phyloP scores from a whole-genome alignment of 1,140 invertebrate genomes.

The Papilio polyxenes region DNA sequence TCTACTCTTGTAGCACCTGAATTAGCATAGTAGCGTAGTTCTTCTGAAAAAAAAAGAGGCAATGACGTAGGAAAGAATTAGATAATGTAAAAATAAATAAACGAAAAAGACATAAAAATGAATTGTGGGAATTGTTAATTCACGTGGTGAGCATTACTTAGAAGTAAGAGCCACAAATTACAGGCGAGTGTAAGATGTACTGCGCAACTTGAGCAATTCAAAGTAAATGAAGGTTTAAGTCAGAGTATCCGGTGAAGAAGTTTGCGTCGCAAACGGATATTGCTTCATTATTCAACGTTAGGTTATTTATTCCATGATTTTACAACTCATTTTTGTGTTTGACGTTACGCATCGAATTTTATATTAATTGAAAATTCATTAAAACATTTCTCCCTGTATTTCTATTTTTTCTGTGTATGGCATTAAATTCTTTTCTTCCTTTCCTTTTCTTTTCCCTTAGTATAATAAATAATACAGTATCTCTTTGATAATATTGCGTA shows the following conservation, averaged over 20 bases:
- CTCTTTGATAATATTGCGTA: too few relatives aligned
- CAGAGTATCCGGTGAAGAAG: slow-evolving; percentile 11
- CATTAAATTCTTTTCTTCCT: too few relatives aligned
- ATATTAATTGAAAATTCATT: neutral
- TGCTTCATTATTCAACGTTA: slow-evolving; percentile 20
- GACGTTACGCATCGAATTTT: neutral
- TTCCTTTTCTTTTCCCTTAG: too few relatives aligned
- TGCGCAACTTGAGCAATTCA: slow-evolving; percentile 20
- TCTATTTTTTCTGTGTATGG: too few relatives aligned
- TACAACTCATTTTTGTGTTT: neutral
- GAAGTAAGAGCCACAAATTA: slow-evolving; percentile 16
- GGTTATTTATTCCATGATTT: neutral
- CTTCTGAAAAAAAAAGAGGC: too few relatives aligned
- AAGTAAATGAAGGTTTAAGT: slow-evolving; percentile 27
- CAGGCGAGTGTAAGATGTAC: slow-evolving; percentile 2
- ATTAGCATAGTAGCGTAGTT: too few relatives aligned
- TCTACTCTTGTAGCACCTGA: too few relatives aligned
- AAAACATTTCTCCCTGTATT: too few relatives aligned
- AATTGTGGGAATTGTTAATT: slow-evolving; percentile 4
- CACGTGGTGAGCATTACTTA: neutral
- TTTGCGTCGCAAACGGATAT: neutral
- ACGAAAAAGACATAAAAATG: slow-evolving; percentile 4
- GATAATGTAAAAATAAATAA: neutral
- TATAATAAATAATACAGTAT: too few relatives aligned
- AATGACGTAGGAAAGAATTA: neutral